phyloP scores from a whole-genome alignment of 2,888 invertebrate species.

The Catocala sponsa region DNA sequence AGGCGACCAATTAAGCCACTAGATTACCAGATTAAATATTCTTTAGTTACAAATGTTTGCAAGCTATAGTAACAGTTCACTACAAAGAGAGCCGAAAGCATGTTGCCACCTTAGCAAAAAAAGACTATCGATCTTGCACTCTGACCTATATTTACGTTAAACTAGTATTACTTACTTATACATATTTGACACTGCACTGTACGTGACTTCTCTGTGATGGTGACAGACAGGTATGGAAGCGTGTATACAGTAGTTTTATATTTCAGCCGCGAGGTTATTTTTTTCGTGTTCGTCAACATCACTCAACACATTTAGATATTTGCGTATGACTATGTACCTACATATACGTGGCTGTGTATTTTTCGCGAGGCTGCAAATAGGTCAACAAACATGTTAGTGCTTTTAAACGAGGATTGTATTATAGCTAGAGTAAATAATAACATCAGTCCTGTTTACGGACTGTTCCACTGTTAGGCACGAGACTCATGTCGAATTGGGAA shows the following conservation, averaged over 20 bases:
- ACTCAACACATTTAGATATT: not conserved
- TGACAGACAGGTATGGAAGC: not conserved
- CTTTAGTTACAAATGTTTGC: too few relatives aligned
- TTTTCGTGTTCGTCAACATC: not conserved
- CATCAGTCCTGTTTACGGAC: not conserved
- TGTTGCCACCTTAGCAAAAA: too few relatives aligned
- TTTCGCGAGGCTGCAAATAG: constrained; percentile 14
- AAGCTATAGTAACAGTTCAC: too few relatives aligned
- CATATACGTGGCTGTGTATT: constrained; percentile 14
- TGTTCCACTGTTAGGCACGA: too few relatives aligned
- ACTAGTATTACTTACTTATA: not conserved
- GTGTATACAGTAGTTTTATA: not conserved
- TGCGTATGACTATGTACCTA: not conserved
- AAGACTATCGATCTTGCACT: not conserved
- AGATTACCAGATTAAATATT: too few relatives aligned
- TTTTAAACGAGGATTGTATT: not conserved
- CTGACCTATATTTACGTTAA: not conserved
- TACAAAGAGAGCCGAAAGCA: too few relatives aligned
- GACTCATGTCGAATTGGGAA: too few relatives aligned
- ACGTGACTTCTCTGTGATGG: not conserved
- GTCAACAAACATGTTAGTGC: constrained; percentile 11
- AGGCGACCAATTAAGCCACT: too few relatives aligned
- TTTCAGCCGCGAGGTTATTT: not conserved
- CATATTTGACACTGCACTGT: not conserved
- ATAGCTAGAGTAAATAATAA: too few relatives aligned